Evolutionary conservation across 2,797 vertebrate genomes (phyloP), one percentile per base, ranked within the genome.

Genomic region (Bufotes viridis): DNA sequence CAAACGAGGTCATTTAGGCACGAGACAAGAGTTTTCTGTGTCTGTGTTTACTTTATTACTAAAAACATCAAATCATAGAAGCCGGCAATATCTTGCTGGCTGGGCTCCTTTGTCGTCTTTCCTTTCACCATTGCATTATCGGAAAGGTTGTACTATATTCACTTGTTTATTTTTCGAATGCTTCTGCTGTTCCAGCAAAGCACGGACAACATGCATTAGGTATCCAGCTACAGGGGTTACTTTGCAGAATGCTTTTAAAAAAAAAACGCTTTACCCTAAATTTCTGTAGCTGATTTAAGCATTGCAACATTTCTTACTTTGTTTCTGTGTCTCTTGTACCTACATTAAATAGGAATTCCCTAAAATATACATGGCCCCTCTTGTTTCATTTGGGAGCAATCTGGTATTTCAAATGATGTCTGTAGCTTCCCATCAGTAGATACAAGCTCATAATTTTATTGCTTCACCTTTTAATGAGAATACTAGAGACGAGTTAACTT

Each of bases 11-110:
- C 74, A 85, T 29, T 53, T 67, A 67, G 74, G 60, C 74, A 85
- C 22, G 9, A 76, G 29, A 15, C 53, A 61, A 42, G 70, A 42
- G 57, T 51, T 85, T 26, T 53, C 55, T 7, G 22, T 29, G 84
- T 42, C 84, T 85, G 74, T 85, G 84, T 85, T 85, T 85, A 85
- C 61, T 85, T 85, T 85, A 78, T 67, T 78, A 67, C 42, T 63
- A 67, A 51, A 42, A 85, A 67, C 84, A 78, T 78, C 58, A 69
- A 63, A 65, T 53, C 60, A 53, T 34, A 65, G 74, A 29, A 34
- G 15, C 75, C 29, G 22, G 74, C 74, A 78, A 67, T 84, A 84
- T 84, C 57, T 84, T 51, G 57, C 70, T 76, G 82, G 70, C 82
- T 29, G 29, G 29, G 55, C 13, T 49, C 42, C 70, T 72, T 20